Percentiles rank a stretch among this genome's conserved stretches.
phyloP scores from a whole-genome alignment of 2,797 vertebrate species.

The Pangasius mekongensis region DNA sequence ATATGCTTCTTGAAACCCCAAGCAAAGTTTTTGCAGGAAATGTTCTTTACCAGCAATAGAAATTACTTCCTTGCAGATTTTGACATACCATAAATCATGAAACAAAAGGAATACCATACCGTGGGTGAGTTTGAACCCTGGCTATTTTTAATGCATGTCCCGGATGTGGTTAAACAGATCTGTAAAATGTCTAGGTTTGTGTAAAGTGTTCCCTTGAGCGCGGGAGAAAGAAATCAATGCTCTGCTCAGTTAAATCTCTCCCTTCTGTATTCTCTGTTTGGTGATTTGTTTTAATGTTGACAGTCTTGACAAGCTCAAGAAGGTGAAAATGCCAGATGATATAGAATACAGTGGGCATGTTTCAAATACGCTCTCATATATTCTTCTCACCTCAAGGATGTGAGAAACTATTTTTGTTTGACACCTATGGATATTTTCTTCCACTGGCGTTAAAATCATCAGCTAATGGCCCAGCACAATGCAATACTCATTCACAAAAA shows the following conservation, averaged over 20 bases:
- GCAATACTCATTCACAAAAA: slow-evolving; percentile 30
- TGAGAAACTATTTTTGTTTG: slow-evolving; percentile 17
- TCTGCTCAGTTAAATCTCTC: slow-evolving; percentile 53
- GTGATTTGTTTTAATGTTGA: slow-evolving; percentile 58
- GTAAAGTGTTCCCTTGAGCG: slow-evolving; percentile 52
- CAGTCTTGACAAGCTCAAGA: slow-evolving; percentile 56
- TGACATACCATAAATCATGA: slow-evolving; percentile 25
- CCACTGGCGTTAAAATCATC: slow-evolving; percentile 25
- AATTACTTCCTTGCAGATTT: slow-evolving; percentile 3
- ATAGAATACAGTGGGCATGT: slow-evolving; percentile 47
- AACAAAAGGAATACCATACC: slow-evolving; percentile 14
- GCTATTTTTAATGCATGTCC: slow-evolving; percentile 33
- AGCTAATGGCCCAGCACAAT: slow-evolving; percentile 24
- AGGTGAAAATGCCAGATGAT: slow-evolving; percentile 53
- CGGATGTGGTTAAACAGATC: slow-evolving; percentile 46
- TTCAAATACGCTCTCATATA: slow-evolving; percentile 40
- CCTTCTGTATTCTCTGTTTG: slow-evolving; percentile 46
- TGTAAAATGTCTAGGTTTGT: slow-evolving; percentile 52
- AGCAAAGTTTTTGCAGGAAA: neutral
- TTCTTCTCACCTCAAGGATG: slow-evolving; percentile 24
- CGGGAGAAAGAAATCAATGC: slow-evolving; percentile 50
- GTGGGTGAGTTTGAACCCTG: slow-evolving; percentile 30
- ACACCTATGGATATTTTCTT: slow-evolving; percentile 34
- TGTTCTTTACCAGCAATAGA: neutral
- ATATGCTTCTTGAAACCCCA: neutral